Evolutionary conservation across 2,113 vertebrate genomes (phyloP), one percentile per base, ranked within the genome.

Genomic region (Phrynocephalus versicolor): DNA sequence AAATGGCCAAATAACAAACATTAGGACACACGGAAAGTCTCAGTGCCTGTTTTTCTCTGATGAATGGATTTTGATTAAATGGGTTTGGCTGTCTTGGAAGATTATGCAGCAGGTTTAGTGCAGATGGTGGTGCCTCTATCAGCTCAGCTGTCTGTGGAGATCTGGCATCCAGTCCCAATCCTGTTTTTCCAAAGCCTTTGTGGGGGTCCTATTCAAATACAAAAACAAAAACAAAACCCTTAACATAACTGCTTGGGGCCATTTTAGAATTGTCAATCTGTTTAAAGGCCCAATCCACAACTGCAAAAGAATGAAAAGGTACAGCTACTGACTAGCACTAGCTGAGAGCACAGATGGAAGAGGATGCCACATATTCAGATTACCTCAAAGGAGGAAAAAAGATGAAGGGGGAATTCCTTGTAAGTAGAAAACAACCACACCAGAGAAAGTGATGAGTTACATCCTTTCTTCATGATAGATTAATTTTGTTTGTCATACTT

Each of bases 1-100:
- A 90, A 85, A 88, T 89, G 82, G 86, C 62, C 88, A 86, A 89
- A 74, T 85, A 79, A 85, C 62, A 89, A 88, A 85, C 86, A 87
- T 71, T 87, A 86, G 77, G 69, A 69, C 30, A 33, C 18, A 1
- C 41, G 33, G 39, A 65, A 78, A 89, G 37, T 37, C 75, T 93
- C 45, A 64, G 79, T 15, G 3, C 77, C 81, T 92, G 89, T 58
- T 37, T 57, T 89, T 58, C 81, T 12, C 72, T 69, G 58, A 86
- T 71, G 84, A 86, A 81, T 81, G 83, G 82, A 85, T 89, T 86
- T 84, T 19, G 83, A 93, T 88, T 60, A 25, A 6, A 37, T 25
- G 73, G 78, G 81, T 73, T 70, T 86, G 25, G 6, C 4, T 77
- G 72, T 71, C 79, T 85, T 70, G 87, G 85, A 85, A 73, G 21